phyloP scores from a whole-genome alignment of 1,140 invertebrate genomes.

The Bombus turneri region DNA sequence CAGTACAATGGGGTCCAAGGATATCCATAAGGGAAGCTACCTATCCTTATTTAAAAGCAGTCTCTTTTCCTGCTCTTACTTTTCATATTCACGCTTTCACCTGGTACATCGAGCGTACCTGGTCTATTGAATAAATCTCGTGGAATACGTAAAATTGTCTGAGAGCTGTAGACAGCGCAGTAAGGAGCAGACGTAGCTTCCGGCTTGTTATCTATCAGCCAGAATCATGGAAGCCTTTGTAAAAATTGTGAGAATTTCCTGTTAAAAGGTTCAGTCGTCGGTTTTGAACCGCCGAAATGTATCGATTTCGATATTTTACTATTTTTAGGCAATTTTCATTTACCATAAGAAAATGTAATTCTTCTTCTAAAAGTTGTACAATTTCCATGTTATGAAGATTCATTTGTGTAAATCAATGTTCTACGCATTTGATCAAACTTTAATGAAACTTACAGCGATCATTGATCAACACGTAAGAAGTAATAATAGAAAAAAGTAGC shows the following conservation, averaged over 20 bases:
- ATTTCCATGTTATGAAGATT: neutral
- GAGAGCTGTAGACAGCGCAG: neutral
- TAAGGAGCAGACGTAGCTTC: neutral
- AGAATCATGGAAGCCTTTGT: neutral
- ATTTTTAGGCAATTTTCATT: neutral
- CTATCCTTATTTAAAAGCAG: slow-evolving; percentile 54
- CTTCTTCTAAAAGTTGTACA: neutral
- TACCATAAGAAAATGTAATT: neutral
- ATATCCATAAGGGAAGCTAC: slow-evolving; percentile 32
- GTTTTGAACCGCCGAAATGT: neutral
- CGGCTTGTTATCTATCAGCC: slow-evolving; percentile 13
- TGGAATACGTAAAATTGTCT: slow-evolving; percentile 38
- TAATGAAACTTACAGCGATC: neutral
- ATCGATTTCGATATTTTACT: neutral
- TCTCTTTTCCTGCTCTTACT: slow-evolving; percentile 20
- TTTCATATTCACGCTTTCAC: slow-evolving; percentile 46
- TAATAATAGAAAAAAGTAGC: no score
- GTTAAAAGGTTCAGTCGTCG: neutral
- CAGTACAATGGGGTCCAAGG: slow-evolving; percentile 38
- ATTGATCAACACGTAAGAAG: neutral
- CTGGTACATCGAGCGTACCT: slow-evolving; percentile 25
- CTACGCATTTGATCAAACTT: neutral
- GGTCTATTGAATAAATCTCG: slow-evolving; percentile 48
- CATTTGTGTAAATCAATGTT: neutral
- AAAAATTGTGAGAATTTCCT: slow-evolving; percentile 11